Evolutionary conservation across 1,140 invertebrate genomes (phyloP).

Genomic region (Palaemon carinicauda): DNA sequence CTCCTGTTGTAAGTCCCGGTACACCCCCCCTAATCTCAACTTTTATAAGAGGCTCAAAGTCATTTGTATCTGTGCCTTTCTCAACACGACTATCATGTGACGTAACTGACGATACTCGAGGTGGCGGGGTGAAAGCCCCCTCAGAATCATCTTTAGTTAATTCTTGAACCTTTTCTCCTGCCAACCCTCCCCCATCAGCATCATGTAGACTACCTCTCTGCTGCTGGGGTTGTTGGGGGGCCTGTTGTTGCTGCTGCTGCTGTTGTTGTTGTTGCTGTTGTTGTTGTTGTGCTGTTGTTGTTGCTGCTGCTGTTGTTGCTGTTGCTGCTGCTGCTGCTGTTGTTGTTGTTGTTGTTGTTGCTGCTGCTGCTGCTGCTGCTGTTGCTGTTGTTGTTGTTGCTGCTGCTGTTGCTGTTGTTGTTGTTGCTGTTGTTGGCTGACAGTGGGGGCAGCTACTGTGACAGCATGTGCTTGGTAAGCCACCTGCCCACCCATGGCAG

Average conservation of each 20-base stretch:
- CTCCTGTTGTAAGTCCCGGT: conserved; percentile 54
- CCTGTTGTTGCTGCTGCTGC: conserved; percentile 46
- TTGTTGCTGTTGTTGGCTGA: conserved; percentile 49
- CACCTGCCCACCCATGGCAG: conserved; percentile 58
- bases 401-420: conserved; percentile 53
- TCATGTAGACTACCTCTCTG: conserved; percentile 51
- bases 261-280: conserved; percentile 30
- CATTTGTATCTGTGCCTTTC: conserved; percentile 59
- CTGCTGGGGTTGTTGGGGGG: conserved; percentile 46
- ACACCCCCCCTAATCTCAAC: conserved; percentile 59
- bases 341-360: conserved; percentile 36
- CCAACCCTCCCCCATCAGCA: conserved; percentile 38
- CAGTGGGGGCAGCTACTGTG: conserved; percentile 43
- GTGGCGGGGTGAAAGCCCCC: conserved; percentile 58
- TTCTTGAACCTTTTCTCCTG: conserved; percentile 58
- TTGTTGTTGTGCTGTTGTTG: conserved; percentile 48
- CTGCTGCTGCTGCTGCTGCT: conserved; percentile 54
- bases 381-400: conserved; percentile 52
- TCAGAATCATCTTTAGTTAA: conserved; percentile 59
- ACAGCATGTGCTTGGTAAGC: conserved; percentile 56
- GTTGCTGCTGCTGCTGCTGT: conserved; percentile 49
- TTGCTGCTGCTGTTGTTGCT: conserved; percentile 47
- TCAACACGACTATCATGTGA: conserved; percentile 55
- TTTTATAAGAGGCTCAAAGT: conserved; percentile 59
- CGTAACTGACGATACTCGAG: conserved; percentile 56